Conservation (phyloP, 2,797 vertebrate genomes). For the Phaenicophaeus curvirostris region DNA sequence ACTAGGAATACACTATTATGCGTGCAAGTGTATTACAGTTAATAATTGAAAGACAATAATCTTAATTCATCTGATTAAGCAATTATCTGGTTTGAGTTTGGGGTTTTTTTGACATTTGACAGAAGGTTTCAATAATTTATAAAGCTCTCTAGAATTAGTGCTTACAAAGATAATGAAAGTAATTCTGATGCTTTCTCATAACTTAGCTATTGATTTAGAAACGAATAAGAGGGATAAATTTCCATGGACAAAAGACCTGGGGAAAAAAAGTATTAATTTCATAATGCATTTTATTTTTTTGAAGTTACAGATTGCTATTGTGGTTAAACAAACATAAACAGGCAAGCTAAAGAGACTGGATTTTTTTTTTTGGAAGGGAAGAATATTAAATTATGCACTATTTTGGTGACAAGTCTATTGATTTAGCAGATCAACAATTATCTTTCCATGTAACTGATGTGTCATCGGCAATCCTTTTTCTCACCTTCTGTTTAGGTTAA, state of each 20-base stretch:
- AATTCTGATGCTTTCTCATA: neutral
- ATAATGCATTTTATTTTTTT: neutral
- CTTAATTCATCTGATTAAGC: neutral
- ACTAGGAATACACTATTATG: neutral
- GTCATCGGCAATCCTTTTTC: neutral
- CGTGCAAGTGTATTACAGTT: neutral
- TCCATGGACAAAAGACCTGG: neutral
- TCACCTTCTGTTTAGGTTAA: neutral
- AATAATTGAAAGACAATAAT: neutral
- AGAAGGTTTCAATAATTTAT: neutral
- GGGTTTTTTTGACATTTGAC: neutral
- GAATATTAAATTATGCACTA: neutral
- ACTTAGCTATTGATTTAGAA: neutral
- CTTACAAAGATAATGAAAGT: neutral
- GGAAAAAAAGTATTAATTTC: neutral
- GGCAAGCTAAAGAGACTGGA: neutral
- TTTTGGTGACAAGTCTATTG: neutral
- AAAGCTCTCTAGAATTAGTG: neutral
- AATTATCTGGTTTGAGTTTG: neutral
- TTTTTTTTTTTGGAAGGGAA: neutral
- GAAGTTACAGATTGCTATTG: neutral
- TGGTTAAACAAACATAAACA: neutral
- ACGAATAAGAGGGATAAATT: neutral
- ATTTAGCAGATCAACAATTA: neutral
- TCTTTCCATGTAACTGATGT: neutral